Conservation (phyloP, 2,888 invertebrate genomes). For the Acanthococcus lagerstroemiae region DNA sequence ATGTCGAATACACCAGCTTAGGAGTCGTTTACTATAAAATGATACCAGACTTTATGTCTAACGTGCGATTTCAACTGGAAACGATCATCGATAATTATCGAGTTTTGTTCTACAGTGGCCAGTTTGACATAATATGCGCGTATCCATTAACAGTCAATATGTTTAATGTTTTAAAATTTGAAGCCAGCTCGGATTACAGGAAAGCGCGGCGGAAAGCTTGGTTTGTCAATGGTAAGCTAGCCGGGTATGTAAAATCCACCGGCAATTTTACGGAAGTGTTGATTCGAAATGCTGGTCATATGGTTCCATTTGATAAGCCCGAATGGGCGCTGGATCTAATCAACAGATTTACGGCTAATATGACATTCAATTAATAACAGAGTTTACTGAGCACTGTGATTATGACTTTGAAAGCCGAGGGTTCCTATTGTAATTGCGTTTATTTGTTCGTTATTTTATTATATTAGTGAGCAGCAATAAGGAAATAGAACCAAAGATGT, state of each 20-base stretch:
- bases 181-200: conserved; percentile 54
- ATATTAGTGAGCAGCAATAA: no score
- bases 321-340: conserved; percentile 66
- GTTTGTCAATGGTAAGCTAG: conserved; percentile 52
- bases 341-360: conserved; percentile 41
- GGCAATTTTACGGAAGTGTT: conserved; percentile 63
- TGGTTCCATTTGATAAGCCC: conserved; percentile 71
- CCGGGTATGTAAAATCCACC: conserved; percentile 64
- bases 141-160: conserved; percentile 76
- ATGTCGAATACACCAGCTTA: conserved; percentile 56
- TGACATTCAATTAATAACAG: no score
- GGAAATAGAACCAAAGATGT: no score
- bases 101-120: conserved; percentile 78
- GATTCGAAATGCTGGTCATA: conserved; percentile 69
- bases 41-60: conserved; percentile 67
- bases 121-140: conserved; percentile 81
- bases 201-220: conserved; percentile 56
- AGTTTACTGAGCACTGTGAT: no score
- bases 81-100: conserved; percentile 44
- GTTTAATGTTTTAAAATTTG: conserved; percentile 59
- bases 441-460: no score
- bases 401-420: no score
- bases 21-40: conserved; percentile 55
- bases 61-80: conserved; percentile 60
- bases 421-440: no score